These are phyloP conservation scores for Cryptocephalus moraei DNA, from an alignment of 2,888 invertebrate species.

Conservation along the genomic window DNA sequence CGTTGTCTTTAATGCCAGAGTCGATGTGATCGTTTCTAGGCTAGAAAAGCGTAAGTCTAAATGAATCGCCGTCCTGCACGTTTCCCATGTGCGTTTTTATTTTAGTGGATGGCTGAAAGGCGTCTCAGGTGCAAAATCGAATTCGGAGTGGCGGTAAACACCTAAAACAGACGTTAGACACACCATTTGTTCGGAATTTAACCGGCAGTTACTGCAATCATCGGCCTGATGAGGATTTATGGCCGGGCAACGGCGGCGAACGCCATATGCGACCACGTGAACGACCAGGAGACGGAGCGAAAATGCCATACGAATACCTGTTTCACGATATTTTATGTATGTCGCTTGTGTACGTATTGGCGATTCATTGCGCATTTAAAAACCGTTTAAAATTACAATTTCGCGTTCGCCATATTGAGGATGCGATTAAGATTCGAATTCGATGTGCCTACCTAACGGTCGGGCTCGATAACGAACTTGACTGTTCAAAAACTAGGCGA, in stretches of 20 bases:
- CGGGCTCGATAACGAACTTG: no score
- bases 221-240: constrained; percentile 20
- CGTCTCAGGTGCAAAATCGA: constrained; percentile 22
- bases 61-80: no score
- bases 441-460: no score
- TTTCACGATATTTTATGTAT: constrained; percentile 12
- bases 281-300: constrained; percentile 1
- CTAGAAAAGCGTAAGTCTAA: no score
- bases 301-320: constrained; percentile 8
- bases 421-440: no score
- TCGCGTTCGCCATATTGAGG: no score
- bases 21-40: no score
- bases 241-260: constrained; percentile 10
- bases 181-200: constrained; percentile 22
- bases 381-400: no score
- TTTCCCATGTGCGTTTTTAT: no score
- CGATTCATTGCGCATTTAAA: no score
- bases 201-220: constrained; percentile 18
- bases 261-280: constrained; percentile 15
- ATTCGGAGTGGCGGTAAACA: constrained; percentile 22
- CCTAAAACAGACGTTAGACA: constrained; percentile 24
- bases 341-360: background rate
- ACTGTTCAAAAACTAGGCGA: no score
- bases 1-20: no score
- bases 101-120: constrained; percentile 1